These are phyloP conservation scores for Nomada fabriciana DNA, from an alignment of 2,888 invertebrate genomes.

Conservation along the genomic window DNA sequence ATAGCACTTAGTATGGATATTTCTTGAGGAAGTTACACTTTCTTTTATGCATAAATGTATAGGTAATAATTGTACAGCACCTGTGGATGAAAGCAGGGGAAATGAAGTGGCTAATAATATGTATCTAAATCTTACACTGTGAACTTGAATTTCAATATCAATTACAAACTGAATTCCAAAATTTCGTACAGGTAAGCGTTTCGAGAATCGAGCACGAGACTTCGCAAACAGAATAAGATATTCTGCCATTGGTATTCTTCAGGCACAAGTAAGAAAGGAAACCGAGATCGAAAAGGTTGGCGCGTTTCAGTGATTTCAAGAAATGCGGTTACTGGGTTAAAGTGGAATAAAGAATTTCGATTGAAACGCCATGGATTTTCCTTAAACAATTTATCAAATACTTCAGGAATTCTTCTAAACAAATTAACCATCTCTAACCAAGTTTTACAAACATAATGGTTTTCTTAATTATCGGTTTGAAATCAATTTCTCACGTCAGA, in stretches of 20 bases:
- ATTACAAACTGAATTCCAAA: neutral
- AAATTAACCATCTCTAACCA: no score
- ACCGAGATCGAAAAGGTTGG: neutral
- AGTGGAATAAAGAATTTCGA: slow-evolving; percentile 1
- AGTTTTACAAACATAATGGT: neutral
- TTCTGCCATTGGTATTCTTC: no score
- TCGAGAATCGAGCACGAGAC: no score
- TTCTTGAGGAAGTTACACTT: slow-evolving; percentile 6
- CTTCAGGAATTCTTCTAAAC: no score
- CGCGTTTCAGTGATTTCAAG: slow-evolving; percentile 25
- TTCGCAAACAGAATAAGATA: no score
- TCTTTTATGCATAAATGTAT: neutral
- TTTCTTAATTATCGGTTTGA: neutral
- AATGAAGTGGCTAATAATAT: neutral
- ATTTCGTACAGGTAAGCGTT: neutral
- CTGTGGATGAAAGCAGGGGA: neutral
- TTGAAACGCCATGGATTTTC: neutral
- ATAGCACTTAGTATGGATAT: neutral
- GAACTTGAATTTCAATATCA: neutral
- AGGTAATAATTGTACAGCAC: neutral
- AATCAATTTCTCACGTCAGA: neutral
- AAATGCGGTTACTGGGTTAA: slow-evolving; percentile 31
- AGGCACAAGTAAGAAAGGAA: neutral
- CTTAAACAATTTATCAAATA: no score
- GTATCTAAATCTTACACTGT: neutral